Evolutionary conservation across 1,140 invertebrate species (phyloP).

Genomic region (Drosophila rhopaloa): DNA sequence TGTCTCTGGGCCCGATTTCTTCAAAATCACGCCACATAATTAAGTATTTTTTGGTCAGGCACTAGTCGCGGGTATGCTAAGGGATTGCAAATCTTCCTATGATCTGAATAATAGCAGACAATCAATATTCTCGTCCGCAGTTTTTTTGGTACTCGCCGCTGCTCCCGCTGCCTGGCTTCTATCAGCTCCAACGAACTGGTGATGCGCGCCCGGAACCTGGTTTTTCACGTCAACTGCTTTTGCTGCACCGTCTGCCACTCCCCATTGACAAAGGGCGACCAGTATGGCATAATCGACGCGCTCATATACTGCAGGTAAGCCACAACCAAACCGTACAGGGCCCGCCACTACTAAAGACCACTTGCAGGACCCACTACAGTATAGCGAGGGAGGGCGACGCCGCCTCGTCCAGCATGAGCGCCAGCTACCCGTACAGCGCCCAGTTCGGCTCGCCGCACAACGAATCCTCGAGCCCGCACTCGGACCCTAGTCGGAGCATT

Average conservation of each 20-base stretch:
- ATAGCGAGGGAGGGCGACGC: constrained; percentile 87
- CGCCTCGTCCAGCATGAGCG: constrained; percentile 88
- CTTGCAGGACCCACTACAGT: constrained; percentile 90
- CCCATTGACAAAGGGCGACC: constrained; percentile 94
- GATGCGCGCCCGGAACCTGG: constrained; percentile 96
- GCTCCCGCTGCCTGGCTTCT: constrained; percentile 94
- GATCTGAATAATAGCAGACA: constrained; percentile 7
- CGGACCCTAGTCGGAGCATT: constrained; percentile 81
- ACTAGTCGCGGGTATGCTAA: not conserved
- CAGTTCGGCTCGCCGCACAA: constrained; percentile 84
- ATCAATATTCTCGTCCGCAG: constrained; percentile 85
- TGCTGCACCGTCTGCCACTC: constrained; percentile 95
- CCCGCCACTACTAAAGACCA: not conserved
- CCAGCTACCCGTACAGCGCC: constrained; percentile 86
- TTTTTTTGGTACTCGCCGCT: constrained; percentile 93
- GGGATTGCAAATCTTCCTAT: not conserved
- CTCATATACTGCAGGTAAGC: constrained; percentile 90
- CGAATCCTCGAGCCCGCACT: constrained; percentile 83
- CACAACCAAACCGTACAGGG: not conserved
- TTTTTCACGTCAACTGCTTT: constrained; percentile 98
- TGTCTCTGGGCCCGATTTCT: constrained; percentile 27
- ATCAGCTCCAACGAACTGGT: constrained; percentile 97
- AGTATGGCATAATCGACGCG: constrained; percentile 95
- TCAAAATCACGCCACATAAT: constrained; percentile 58
- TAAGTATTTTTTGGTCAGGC: constrained; percentile 7